Evolutionary conservation across 2,797 vertebrate genomes (phyloP), one percentile per base, ranked within the genome.

Genomic region (Parambassis ranga): DNA sequence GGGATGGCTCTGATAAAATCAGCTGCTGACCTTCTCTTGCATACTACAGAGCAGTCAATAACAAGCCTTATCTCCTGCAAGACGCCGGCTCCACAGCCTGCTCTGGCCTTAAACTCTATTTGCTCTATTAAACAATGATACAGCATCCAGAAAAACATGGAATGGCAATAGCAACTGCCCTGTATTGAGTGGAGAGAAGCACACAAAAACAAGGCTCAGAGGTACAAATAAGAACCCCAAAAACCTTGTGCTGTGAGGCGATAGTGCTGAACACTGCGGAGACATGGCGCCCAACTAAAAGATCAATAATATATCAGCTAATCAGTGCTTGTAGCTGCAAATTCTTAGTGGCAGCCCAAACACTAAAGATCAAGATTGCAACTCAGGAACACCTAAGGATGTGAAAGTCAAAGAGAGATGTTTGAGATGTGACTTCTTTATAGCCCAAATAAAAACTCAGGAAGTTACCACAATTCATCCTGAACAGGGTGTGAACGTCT

Each of bases 1-100:
- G 50, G 56, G 33, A 49, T 47, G 37, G 53, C 39, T 32, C 64
- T 60, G 80, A 87, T 86, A 66, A 73, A 74, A 89, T 87, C 86
- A 83, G 66, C 53, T 66, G 72, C 69, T 71, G 77, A 77, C 76
- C 75, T 63, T 67, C 38, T 77, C 69, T 41, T 63, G 61, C 46
- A 35, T 43, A 43, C 52, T 39, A 63, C 43, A 64, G 67, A 56
- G 56, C 55, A 50, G 68, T 64, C 72, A 72, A 60, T 75, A 82
- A 62, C 77, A 79, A 83, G 75, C 51, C 61, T 67, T 55, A 28
- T 27, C 65, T 65, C 55, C 58, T 44, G 20, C 47, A 73, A 61
- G 71, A 58, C 48, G 43, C 47, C 44, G 47, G 50, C 49, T 61
- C 36, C 52, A 44, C 46, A 37, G 36, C 10, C 51, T 58, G 14